A percentile compares a stretch with the other conserved stretches of the same genome.
Conservation (phyloP, 2,888 invertebrate genomes). For the Helobdella robusta region DNA sequence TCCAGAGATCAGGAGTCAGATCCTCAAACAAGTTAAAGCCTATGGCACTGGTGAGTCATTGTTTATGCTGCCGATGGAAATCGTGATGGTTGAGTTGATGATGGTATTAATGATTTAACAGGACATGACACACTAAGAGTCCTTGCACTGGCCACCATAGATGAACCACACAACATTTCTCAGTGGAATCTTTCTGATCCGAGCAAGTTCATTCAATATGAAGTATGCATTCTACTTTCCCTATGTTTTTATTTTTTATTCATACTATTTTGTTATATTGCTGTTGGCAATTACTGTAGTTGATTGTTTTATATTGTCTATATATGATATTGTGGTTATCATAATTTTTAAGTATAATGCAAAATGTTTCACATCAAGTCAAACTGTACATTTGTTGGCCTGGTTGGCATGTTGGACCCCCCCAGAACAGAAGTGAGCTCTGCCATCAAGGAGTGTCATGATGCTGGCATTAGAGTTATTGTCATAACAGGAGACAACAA, state of each 20-base stretch:
- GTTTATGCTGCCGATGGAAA: background rate
- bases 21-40: constrained; percentile 79
- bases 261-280: no score
- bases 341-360: no score
- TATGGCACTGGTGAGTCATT: constrained; percentile 73
- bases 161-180: constrained; percentile 80
- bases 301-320: no score
- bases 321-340: no score
- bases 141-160: constrained; percentile 86
- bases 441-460: constrained; percentile 87
- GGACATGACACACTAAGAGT: constrained; percentile 57
- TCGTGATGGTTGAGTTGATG: background rate
- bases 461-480: constrained; percentile 98
- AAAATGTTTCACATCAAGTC: constrained; percentile 43
- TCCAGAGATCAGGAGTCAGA: constrained; percentile 78
- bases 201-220: constrained; percentile 89
- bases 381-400: constrained; percentile 94
- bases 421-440: constrained; percentile 82
- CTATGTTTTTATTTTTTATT: no score
- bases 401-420: constrained; percentile 99
- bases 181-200: constrained; percentile 96
- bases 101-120: constrained; percentile 24
- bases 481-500: constrained; percentile 99
- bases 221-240: no score
- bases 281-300: no score